Evolutionary conservation across 92 coral and sea anemone genomes (phyloP).

Genomic region (Muricea muricata): DNA sequence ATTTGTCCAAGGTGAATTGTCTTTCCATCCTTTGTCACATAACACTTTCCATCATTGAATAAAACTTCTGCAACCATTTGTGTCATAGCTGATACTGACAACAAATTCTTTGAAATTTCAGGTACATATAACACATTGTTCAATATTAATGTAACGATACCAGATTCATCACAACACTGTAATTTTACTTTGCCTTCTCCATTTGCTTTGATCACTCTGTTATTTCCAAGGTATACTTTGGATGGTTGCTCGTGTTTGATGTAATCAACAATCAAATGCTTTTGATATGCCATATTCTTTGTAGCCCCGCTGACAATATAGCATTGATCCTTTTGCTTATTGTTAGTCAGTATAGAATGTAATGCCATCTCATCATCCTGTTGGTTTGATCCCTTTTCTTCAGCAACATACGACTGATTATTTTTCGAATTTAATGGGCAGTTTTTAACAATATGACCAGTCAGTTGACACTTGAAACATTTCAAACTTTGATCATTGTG

Average conservation of each 20-base stretch:
- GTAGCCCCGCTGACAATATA: slow-evolving; percentile 61
- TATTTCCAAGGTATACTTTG: slow-evolving; percentile 32
- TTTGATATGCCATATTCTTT: slow-evolving; percentile 51
- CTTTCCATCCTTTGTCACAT: slow-evolving; percentile 21
- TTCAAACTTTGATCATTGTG: background rate
- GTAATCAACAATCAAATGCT: background rate
- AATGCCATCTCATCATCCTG: background rate
- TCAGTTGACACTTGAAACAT: background rate
- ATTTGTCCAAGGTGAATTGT: slow-evolving; percentile 24
- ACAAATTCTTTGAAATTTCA: slow-evolving; percentile 9
- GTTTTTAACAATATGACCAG: slow-evolving; percentile 40
- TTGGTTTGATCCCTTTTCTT: background rate
- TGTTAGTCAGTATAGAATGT: slow-evolving; percentile 23
- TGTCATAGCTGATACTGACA: slow-evolving; percentile 27
- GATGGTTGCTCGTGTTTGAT: background rate
- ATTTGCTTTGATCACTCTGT: slow-evolving; percentile 17
- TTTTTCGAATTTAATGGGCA: slow-evolving; percentile 30
- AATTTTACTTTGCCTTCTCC: slow-evolving; percentile 25
- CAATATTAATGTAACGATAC: background rate
- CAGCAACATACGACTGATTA: background rate
- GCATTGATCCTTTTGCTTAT: slow-evolving; percentile 31
- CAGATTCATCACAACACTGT: background rate
- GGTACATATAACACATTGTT: slow-evolving; percentile 27
- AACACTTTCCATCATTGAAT: slow-evolving; percentile 26
- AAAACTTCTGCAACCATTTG: slow-evolving; percentile 32